phyloP scores from a whole-genome alignment of 2,113 vertebrate genomes.

The Grammatotria lemairii region DNA sequence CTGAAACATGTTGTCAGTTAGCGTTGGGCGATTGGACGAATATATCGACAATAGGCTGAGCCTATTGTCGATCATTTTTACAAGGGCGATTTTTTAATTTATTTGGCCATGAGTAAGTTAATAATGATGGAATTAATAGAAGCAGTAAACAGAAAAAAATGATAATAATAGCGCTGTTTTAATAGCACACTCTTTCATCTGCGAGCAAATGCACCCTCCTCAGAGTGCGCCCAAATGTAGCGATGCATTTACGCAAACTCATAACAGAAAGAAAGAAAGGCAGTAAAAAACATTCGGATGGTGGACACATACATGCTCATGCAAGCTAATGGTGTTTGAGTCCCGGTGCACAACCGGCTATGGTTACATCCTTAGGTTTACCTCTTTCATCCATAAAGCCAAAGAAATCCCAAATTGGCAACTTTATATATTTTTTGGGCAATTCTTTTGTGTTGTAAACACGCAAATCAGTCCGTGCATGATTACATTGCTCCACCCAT shows the following conservation, averaged over 20 bases:
- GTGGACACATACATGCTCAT: background rate
- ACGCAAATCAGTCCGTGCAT: background rate
- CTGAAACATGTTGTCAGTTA: background rate
- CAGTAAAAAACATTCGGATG: background rate
- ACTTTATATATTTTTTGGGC: accelerated
- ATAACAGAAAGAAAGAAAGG: background rate
- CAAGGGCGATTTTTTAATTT: background rate
- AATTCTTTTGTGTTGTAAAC: background rate
- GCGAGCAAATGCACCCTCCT: background rate
- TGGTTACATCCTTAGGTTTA: background rate
- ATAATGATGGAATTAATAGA: background rate
- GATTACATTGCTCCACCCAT: background rate
- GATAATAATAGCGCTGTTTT: accelerated
- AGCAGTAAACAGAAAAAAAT: background rate
- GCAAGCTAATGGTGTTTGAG: background rate
- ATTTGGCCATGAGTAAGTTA: background rate
- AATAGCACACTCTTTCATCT: background rate
- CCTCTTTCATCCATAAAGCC: background rate
- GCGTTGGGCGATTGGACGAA: background rate
- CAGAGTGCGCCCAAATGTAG: background rate
- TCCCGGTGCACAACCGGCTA: background rate
- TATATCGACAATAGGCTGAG: background rate
- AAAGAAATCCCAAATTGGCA: background rate
- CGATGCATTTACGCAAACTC: background rate
- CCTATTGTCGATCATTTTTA: background rate